Evolutionary conservation across 2,797 vertebrate species (phyloP).

Genomic region (Cacajao melanocephalus): DNA sequence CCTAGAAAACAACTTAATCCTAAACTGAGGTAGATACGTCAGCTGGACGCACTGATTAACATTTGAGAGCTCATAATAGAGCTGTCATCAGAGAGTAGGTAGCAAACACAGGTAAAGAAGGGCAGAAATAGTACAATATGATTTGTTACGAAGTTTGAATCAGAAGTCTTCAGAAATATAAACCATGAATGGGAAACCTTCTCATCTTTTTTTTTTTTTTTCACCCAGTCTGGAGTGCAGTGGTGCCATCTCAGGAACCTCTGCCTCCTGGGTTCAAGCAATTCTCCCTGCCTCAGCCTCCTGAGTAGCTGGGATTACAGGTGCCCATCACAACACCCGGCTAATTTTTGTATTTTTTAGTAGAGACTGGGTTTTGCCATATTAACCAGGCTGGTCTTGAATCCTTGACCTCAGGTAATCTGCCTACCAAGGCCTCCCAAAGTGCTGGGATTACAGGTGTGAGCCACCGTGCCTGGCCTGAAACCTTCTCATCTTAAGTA

Average conservation of each 20-base stretch:
- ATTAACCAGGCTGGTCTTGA: too few species aligned
- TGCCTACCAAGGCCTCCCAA: too few species aligned
- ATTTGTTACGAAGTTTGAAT: background rate
- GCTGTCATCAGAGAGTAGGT: background rate
- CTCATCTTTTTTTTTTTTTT: background rate
- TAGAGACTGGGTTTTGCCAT: too few species aligned
- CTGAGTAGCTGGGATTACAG: too few species aligned
- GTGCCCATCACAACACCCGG: too few species aligned
- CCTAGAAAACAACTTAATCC: background rate
- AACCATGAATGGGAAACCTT: background rate
- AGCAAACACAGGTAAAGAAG: background rate
- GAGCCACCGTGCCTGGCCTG: fast-evolving
- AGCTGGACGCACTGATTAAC: background rate
- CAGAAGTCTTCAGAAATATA: background rate
- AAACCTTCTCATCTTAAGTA: background rate
- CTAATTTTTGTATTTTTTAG: too few species aligned
- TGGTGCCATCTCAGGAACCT: too few species aligned
- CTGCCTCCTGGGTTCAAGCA: too few species aligned
- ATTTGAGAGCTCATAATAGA: background rate
- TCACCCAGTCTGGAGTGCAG: too few species aligned
- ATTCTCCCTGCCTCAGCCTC: too few species aligned
- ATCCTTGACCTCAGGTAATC: too few species aligned
- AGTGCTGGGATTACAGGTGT: too few species aligned
- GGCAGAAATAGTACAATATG: background rate
- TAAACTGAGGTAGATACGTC: background rate